Evolutionary conservation across 37 sponge, comb jelly and placozoan genomes (phyloP), one percentile per base, ranked within the genome.

Genomic region (Tethya wilhelma): DNA sequence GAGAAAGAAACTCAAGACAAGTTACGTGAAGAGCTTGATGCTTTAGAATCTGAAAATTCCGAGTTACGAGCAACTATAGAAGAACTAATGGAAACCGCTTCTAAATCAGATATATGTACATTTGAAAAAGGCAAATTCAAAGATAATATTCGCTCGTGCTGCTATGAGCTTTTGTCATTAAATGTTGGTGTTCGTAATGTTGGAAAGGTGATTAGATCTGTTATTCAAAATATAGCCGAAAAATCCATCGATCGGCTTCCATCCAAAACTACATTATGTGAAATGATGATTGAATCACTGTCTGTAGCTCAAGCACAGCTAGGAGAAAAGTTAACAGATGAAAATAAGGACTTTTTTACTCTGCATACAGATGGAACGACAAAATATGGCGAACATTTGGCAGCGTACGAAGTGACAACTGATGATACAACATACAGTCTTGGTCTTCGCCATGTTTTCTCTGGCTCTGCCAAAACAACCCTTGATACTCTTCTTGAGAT

Each of bases 401-500:
- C 25, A 26, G 29, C 26, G 7, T 60, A 25, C 22, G 26, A 60
- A 26, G 63, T 60, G 7, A 60, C 63, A n/a, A 25, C 63, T n/a
- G 28, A 25, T 7, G 63, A 60, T n/a, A 25, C 23, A 12, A 19
- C 53, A 49, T 49, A 49, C 22, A 60, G n/a, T n/a, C 59, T 79
- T 45, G 69, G 79, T 3, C 45, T 79, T 32, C 69, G 80, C 4
- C 80, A 59, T 71, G 64, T 81, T 11, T 81, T 81, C 71, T 81
- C 82, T 28, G 82, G 82, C 22, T 81, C 82, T 39, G 82, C 64
- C 59, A 44, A 81, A 58, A 71, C 19, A 30, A 71, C 82, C 9
- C 31, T 81, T 9, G 82, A 71, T 28, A 71, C 73, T 25, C 39
- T 81, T 28, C 8, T n/a, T 25, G 82, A 81, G 37, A 81, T 81